Percentiles rank a stretch among this genome's conserved stretches.
Evolutionary conservation across 2,888 invertebrate genomes (phyloP).

Genomic region (Eupithecia abbreviata): DNA sequence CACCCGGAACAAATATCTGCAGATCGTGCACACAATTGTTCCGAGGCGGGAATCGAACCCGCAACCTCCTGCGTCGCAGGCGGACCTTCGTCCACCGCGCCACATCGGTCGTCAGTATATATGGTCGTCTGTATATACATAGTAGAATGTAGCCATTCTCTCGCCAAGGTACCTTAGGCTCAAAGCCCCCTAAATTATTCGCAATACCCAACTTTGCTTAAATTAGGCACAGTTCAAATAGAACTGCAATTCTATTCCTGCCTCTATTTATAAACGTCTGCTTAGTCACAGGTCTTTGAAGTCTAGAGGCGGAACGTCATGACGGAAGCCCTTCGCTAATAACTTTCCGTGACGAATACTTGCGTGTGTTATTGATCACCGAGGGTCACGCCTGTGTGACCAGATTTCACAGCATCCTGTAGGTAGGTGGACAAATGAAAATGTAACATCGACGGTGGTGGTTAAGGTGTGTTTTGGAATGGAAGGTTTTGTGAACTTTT

Average conservation of each 20-base stretch:
- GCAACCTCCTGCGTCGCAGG: too few relatives aligned
- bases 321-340: conserved; percentile 43
- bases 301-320: conserved; percentile 45
- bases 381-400: conserved; percentile 8
- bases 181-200: neutral
- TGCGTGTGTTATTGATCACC: conserved; percentile 7
- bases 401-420: neutral
- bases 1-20: too few relatives aligned
- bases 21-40: too few relatives aligned
- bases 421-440: neutral
- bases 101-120: too few relatives aligned
- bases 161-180: neutral
- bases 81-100: too few relatives aligned
- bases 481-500: neutral
- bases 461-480: neutral
- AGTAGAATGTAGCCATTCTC: neutral
- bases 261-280: conserved; percentile 12
- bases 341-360: conserved; percentile 50
- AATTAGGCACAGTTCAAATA: neutral
- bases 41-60: too few relatives aligned
- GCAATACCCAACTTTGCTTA: neutral
- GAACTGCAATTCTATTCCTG: neutral
- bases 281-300: conserved; percentile 51
- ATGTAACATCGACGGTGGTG: neutral
- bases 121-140: too few relatives aligned